These are phyloP conservation scores for Tenebrosternarchus preto DNA, from an alignment of 2,113 vertebrate species.

Conservation along the genomic window DNA sequence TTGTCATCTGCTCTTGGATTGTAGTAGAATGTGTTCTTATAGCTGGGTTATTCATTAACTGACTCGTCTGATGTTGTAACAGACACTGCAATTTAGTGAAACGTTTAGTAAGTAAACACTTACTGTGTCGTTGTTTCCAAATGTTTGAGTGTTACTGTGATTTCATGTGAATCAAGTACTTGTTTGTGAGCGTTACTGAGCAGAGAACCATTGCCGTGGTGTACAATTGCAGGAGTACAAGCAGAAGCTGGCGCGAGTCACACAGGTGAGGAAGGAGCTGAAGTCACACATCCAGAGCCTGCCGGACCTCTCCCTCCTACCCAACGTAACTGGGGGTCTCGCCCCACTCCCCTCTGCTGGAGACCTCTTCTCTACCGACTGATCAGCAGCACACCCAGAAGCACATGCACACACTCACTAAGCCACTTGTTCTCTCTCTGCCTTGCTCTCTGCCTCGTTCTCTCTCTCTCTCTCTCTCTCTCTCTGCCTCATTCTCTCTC, in stretches of 20 bases:
- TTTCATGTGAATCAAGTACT: too few relatives aligned
- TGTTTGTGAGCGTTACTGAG: not conserved
- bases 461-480: not conserved
- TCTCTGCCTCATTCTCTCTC: not conserved
- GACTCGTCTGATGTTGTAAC: too few relatives aligned
- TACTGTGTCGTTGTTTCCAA: too few relatives aligned
- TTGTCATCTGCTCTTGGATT: too few relatives aligned
- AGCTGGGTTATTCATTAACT: too few relatives aligned
- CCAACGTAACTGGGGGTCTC: conserved; percentile 93
- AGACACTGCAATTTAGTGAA: too few relatives aligned
- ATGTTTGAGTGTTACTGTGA: too few relatives aligned
- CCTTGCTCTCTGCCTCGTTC: not conserved
- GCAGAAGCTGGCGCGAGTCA: conserved; percentile 95
- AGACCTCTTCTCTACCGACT: conserved; percentile 98
- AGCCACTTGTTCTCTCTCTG: too few relatives aligned
- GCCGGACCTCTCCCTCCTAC: conserved; percentile 92
- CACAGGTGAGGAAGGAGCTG: conserved; percentile 96
- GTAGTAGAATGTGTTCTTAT: too few relatives aligned
- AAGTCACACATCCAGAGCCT: conserved; percentile 99
- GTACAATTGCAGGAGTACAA: conserved; percentile 87
- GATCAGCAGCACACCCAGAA: conserved; percentile 56
- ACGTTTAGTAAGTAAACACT: too few relatives aligned
- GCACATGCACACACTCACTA: not conserved
- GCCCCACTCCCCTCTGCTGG: conserved; percentile 95
- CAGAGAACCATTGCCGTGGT: not conserved